Percentiles rank a stretch among this genome's conserved stretches.
These are phyloP conservation scores for Oreochromis grahami DNA, from an alignment of 2,797 vertebrate genomes.

Conservation along the genomic window DNA sequence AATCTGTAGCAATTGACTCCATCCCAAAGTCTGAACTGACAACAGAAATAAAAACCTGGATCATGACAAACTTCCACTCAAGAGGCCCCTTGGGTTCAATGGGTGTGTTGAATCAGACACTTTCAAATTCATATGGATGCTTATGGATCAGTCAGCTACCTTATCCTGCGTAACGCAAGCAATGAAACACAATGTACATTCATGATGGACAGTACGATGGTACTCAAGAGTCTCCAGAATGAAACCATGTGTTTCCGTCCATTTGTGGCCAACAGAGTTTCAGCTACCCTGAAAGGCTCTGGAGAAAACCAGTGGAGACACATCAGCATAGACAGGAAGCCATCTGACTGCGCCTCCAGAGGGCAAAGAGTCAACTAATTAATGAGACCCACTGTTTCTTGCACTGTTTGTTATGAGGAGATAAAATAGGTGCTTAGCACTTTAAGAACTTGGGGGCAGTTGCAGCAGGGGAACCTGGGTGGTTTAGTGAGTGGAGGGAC, in stretches of 20 bases:
- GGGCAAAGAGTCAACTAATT: background rate
- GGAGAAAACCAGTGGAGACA: background rate
- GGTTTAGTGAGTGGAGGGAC: background rate
- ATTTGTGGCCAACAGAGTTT: background rate
- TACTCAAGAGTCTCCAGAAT: background rate
- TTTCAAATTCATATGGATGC: fast-evolving
- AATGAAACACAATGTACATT: background rate
- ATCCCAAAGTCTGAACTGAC: background rate
- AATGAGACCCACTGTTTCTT: background rate
- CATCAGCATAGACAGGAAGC: background rate
- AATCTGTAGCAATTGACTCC: background rate
- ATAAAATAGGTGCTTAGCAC: background rate
- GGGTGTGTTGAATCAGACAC: background rate
- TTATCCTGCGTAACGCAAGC: background rate
- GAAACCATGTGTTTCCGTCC: background rate
- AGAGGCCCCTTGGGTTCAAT: background rate
- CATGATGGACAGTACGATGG: background rate
- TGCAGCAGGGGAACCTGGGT: background rate
- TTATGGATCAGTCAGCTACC: background rate
- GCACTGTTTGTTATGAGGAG: background rate
- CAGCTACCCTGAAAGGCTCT: background rate
- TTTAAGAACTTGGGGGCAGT: background rate
- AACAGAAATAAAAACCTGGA: background rate
- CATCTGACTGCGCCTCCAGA: background rate
- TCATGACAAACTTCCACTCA: background rate